These are phyloP conservation scores for Venustaconcha ellipsiformis DNA, from an alignment of 1,140 invertebrate species.

Conservation along the genomic window DNA sequence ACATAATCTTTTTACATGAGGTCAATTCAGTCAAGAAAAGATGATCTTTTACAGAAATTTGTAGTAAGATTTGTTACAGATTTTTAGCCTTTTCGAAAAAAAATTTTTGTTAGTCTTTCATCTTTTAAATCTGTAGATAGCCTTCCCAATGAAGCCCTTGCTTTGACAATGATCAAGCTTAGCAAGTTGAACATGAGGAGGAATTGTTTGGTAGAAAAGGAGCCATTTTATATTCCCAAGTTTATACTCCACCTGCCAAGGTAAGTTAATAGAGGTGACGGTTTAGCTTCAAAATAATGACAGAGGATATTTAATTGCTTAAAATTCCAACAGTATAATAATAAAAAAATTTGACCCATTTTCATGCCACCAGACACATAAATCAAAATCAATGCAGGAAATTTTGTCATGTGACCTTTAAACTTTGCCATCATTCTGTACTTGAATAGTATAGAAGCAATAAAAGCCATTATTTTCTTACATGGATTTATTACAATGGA, in stretches of 20 bases:
- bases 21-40: background rate
- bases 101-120: background rate
- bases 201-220: slow-evolving; percentile 51
- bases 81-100: no score
- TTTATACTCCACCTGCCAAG: slow-evolving; percentile 57
- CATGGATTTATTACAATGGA: no score
- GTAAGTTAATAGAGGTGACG: slow-evolving; percentile 21
- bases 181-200: slow-evolving; percentile 43
- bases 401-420: no score
- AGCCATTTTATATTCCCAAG: slow-evolving; percentile 59
- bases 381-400: no score
- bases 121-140: slow-evolving; percentile 33
- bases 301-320: background rate
- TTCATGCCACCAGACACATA: no score
- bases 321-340: no score
- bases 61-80: no score
- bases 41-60: background rate
- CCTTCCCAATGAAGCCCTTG: slow-evolving; percentile 47
- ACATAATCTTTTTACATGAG: background rate
- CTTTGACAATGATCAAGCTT: slow-evolving; percentile 34
- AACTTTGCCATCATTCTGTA: no score
- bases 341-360: no score
- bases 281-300: background rate
- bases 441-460: no score
- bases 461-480: no score